Evolutionary conservation across 1,140 invertebrate genomes (phyloP).

Genomic region (Zaprionus tsacasi): DNA sequence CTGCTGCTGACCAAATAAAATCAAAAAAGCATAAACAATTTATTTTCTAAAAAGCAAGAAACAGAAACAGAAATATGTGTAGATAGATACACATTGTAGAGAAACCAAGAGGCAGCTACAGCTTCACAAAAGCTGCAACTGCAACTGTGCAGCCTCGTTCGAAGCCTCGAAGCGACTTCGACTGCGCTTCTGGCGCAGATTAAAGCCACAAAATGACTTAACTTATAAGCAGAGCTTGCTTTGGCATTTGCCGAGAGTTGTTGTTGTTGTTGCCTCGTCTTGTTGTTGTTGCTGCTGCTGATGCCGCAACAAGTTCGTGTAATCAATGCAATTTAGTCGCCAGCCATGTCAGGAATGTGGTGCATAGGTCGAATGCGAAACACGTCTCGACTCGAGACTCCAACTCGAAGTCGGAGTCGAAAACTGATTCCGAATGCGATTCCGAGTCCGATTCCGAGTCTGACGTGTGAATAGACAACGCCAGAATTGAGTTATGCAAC

Average conservation of each 20-base stretch:
- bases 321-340: conserved; percentile 75
- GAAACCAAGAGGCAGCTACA: background rate
- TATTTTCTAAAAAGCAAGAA: conserved; percentile 51
- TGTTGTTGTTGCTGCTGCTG: conserved; percentile 15
- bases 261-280: background rate
- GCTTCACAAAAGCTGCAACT: background rate
- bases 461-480: conserved; percentile 49
- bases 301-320: conserved; percentile 60
- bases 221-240: conserved; percentile 62
- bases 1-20: conserved; percentile 56
- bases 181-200: conserved; percentile 33
- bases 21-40: conserved; percentile 78
- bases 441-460: conserved; percentile 22
- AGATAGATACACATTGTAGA: background rate
- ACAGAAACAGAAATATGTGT: conserved; percentile 10
- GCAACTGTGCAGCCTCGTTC: background rate
- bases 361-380: conserved; percentile 65
- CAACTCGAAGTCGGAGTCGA: background rate
- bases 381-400: conserved; percentile 46
- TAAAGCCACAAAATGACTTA: conserved; percentile 73
- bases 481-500: conserved; percentile 40
- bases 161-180: background rate
- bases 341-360: conserved; percentile 65
- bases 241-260: conserved; percentile 66
- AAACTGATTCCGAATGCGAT: background rate